A percentile compares a stretch with the other conserved stretches of the same genome.
These are phyloP conservation scores for Esox masquinongy DNA, from an alignment of 2,797 vertebrate species.

Conservation along the genomic window DNA sequence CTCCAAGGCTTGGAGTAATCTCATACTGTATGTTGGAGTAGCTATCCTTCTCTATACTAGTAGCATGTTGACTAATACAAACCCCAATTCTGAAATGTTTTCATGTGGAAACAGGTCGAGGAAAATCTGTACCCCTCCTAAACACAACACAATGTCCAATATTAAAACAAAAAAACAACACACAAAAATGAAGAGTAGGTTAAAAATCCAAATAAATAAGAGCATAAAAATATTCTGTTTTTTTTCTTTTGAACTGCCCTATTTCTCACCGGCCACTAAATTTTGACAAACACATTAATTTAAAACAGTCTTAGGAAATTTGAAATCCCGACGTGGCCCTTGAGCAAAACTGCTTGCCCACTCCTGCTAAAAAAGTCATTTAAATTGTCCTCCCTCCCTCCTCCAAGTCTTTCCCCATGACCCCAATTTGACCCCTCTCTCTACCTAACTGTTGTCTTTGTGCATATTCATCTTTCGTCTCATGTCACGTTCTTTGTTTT, in stretches of 20 bases:
- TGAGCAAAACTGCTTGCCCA: background rate
- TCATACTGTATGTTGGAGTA: background rate
- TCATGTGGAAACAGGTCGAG: background rate
- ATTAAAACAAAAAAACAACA: background rate
- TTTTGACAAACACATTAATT: background rate
- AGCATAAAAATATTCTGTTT: slow-evolving; percentile 21
- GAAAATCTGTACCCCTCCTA: background rate
- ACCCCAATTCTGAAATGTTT: background rate
- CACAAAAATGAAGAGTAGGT: slow-evolving; percentile 6
- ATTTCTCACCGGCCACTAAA: background rate
- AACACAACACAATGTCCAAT: slow-evolving; percentile 26
- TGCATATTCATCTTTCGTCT: no score
- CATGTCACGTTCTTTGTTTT: no score
- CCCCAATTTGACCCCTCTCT: background rate
- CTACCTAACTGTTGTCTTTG: background rate
- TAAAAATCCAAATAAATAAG: slow-evolving; percentile 5
- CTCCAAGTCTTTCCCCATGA: background rate
- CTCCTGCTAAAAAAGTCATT: slow-evolving; percentile 6
- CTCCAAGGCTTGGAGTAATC: background rate
- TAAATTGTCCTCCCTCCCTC: slow-evolving; percentile 2
- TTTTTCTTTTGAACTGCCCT: no score
- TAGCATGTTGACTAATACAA: background rate
- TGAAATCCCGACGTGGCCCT: background rate
- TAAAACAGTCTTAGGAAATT: background rate
- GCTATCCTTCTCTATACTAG: background rate